Percentiles rank a stretch among this genome's conserved stretches.
phyloP scores from a whole-genome alignment of 2,797 vertebrate species.

The Apogon talboti region DNA sequence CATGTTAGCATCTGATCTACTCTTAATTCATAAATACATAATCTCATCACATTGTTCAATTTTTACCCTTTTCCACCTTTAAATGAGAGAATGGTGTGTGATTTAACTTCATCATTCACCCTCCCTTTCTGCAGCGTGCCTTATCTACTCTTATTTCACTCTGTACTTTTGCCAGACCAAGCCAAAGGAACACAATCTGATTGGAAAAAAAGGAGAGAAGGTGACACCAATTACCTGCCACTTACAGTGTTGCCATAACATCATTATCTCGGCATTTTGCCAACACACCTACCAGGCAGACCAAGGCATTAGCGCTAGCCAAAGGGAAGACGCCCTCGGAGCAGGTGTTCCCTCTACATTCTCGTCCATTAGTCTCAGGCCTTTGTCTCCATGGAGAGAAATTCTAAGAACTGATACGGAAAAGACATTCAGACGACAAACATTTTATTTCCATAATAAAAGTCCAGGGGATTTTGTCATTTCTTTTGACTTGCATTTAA shows the following conservation, averaged over 20 bases:
- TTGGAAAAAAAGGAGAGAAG: not conserved
- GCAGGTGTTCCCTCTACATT: not conserved
- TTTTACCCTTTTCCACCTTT: no score
- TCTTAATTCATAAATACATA: not conserved
- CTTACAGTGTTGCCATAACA: constrained; percentile 20
- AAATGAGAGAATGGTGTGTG: no score
- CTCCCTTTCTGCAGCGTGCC: not conserved
- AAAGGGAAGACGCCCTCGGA: constrained; percentile 2
- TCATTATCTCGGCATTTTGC: constrained; percentile 17
- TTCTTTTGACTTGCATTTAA: not conserved
- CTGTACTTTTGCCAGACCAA: constrained; percentile 16
- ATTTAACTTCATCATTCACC: no score
- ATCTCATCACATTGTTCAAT: not conserved
- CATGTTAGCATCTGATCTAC: not conserved
- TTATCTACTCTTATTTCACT: not conserved
- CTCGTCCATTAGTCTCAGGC: not conserved
- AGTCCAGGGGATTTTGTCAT: not conserved
- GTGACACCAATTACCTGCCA: constrained; percentile 21
- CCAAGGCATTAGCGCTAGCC: not conserved
- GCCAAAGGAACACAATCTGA: constrained; percentile 2
- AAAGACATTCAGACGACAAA: not conserved
- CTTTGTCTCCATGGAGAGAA: not conserved
- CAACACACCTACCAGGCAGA: constrained; percentile 16
- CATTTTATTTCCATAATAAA: not conserved
- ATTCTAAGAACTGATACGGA: not conserved